phyloP scores from a whole-genome alignment of 2,113 vertebrate genomes.

The Gopherus evgoodei region DNA sequence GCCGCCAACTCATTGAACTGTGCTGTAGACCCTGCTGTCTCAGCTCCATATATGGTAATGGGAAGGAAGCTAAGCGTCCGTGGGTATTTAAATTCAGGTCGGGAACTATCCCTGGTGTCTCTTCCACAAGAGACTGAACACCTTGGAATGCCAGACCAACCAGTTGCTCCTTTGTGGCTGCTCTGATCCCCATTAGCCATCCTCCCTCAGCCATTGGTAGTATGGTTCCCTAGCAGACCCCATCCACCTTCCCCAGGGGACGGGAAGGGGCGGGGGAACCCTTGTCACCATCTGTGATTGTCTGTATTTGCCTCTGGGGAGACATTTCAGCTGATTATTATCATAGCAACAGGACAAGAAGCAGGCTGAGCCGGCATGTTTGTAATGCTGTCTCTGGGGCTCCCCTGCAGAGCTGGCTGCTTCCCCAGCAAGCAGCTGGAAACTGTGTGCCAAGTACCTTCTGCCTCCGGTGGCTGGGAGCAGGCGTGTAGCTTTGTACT shows the following conservation, averaged over 20 bases:
- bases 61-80: background rate
- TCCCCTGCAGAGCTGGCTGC: background rate
- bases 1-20: background rate
- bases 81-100: slow-evolving; percentile 15
- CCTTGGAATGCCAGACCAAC: background rate
- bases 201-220: background rate
- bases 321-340: background rate
- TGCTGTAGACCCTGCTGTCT: background rate
- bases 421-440: background rate
- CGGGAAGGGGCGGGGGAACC: background rate
- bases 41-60: slow-evolving; percentile 59
- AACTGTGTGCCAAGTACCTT: background rate
- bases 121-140: background rate
- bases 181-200: background rate
- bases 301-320: background rate
- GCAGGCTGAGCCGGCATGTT: background rate
- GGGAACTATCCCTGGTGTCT: background rate
- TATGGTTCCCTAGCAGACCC: background rate
- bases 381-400: background rate
- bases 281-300: background rate
- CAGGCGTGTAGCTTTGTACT: background rate
- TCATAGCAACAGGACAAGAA: background rate
- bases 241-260: too few relatives aligned
- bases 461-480: background rate
- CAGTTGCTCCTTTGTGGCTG: background rate